Base-by-base conservation (phyloP, 2,888 invertebrate genomes). In the Hoplodrina ambigua region DNA sequence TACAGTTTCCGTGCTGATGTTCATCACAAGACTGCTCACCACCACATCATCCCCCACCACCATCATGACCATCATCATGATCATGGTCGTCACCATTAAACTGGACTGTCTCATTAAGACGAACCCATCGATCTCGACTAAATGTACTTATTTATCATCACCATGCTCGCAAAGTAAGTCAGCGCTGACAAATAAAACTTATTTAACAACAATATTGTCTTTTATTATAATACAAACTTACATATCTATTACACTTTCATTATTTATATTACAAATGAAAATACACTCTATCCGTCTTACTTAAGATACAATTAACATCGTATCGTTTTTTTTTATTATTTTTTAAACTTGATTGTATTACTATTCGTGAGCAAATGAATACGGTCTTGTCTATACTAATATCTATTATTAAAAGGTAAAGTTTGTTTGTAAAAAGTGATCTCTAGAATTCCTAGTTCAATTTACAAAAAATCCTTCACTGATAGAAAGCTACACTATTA, bases 1-100 rank as follows among this genome's bases (percentile, higher is more conserved):
- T 85, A 53, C 87, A 93, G 93, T 82, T 93, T 93, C 89, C 88
- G 88, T 63, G 93, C 93, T 56, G 87, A 88, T 72, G 93, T 93
- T 58, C 92, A 91, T 84, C 90, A 91, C 84, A 87, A 87, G 85
- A 91, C 90, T 71, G 87, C 85, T 80, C 91, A 91, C 85, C 91
- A 90, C 81, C 91, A 92, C 82, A 76, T 81, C 64, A 73, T 80
- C 54, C 90, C 88, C 56, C 89, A 90, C 78, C 85, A 83, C 55
- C 80, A 78, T 65, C 81, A 84, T 77, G 85, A 83, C 78, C 80
- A 74, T 69, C 81, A 85, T 72, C 78, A 85, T 72, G 83, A 84
- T 76, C 80, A 85, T 78, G 80, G 79, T 75, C 83, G 84, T 56
- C 89, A 89, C 59, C 82, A 88, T 78, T 90, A 87, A 86, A 78